These are phyloP conservation scores for Cerastis leucographa DNA, from an alignment of 2,888 invertebrate genomes.

Conservation along the genomic window DNA sequence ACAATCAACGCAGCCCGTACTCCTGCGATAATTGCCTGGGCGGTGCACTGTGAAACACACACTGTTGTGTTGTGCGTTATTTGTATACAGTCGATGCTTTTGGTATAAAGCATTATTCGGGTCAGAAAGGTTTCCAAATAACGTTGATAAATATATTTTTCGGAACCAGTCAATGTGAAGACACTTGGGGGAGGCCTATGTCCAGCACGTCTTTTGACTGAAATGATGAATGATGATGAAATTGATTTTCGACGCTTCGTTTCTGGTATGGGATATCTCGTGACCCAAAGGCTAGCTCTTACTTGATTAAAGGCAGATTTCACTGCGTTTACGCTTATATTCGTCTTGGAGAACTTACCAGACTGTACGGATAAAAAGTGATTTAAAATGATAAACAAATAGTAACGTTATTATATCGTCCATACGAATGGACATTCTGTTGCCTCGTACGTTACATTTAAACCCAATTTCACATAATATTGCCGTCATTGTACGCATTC, in stretches of 20 bases:
- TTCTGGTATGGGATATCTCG: neutral
- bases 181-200: too few relatives aligned
- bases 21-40: conserved; percentile 20
- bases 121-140: too few relatives aligned
- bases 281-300: neutral
- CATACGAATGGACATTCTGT: neutral
- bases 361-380: neutral
- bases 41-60: neutral
- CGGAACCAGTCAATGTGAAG: too few relatives aligned
- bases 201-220: too few relatives aligned
- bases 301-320: neutral
- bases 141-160: neutral
- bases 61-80: neutral
- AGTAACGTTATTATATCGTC: neutral
- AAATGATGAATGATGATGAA: too few relatives aligned
- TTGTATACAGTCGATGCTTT: neutral
- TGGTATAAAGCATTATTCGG: too few relatives aligned
- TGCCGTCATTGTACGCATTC: conserved; percentile 2
- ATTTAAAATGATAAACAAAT: neutral
- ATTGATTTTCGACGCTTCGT: too few relatives aligned
- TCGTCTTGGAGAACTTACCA: neutral
- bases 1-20: neutral
- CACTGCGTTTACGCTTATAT: neutral
- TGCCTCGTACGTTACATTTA: neutral
- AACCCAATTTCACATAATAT: neutral